Percentiles rank a stretch among this genome's conserved stretches.
Evolutionary conservation across 2,888 invertebrate genomes (phyloP).

Genomic region (Chorisops tibialis): DNA sequence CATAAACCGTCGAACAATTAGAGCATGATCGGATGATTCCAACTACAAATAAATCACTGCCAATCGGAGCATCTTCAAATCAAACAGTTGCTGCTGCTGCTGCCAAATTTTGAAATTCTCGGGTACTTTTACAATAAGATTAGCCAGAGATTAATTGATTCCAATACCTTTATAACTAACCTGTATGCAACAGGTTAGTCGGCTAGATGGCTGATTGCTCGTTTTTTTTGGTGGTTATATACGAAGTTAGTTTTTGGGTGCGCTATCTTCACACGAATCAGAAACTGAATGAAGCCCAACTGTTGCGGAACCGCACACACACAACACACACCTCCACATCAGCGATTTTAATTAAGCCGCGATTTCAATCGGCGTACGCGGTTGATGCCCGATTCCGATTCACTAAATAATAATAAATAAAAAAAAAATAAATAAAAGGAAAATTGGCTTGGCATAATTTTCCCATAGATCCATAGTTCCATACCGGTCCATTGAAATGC

Average conservation of each 20-base stretch:
- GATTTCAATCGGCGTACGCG: neutral
- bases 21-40: constrained; percentile 10
- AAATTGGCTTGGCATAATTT: constrained; percentile 18
- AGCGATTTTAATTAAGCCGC: constrained; percentile 5
- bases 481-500: neutral
- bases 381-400: constrained; percentile 6
- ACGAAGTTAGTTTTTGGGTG: neutral
- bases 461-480: constrained; percentile 7
- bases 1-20: neutral
- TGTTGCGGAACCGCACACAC: constrained; percentile 11
- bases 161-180: neutral
- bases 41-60: constrained; percentile 15
- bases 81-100: neutral
- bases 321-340: constrained; percentile 4
- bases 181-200: neutral
- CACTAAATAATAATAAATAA: no score
- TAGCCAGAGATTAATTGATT: constrained; percentile 3
- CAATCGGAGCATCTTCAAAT: constrained; percentile 7
- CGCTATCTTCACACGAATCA: neutral
- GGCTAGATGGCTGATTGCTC: no score
- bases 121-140: no score
- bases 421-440: neutral
- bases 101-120: neutral
- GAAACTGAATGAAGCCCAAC: constrained; percentile 14
- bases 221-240: neutral